A percentile compares a stretch with the other conserved stretches of the same genome.
Conservation (phyloP, 2,113 vertebrate genomes). For the Archilochus colubris region DNA sequence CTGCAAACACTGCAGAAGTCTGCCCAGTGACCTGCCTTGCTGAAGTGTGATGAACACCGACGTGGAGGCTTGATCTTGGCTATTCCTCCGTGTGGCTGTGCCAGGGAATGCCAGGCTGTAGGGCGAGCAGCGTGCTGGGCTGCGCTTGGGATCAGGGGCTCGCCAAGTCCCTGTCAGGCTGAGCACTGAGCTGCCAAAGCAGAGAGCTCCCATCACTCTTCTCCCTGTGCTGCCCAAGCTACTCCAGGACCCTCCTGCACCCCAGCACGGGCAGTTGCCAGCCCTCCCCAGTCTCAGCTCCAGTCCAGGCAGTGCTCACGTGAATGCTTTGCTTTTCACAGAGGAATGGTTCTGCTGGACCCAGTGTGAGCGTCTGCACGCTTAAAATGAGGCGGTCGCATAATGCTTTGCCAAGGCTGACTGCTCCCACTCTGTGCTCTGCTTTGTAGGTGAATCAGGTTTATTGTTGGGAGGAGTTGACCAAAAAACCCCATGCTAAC, state of each 20-base stretch:
- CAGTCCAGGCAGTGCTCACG: neutral
- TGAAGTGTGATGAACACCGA: too few species aligned
- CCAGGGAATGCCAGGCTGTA: accelerated
- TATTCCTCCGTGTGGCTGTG: neutral
- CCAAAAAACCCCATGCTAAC: neutral
- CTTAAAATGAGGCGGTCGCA: neutral
- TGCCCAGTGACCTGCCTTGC: accelerated
- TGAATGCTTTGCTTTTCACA: neutral
- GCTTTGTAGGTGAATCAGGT: neutral
- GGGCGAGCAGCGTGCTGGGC: neutral
- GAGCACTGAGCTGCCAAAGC: neutral
- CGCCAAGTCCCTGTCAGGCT: accelerated
- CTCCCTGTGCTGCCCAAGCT: neutral
- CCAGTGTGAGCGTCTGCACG: neutral
- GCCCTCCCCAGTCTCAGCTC: neutral
- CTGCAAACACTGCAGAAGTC: neutral
- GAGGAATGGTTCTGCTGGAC: neutral
- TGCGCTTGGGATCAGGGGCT: neutral
- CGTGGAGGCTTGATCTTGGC: accelerated
- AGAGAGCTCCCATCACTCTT: neutral
- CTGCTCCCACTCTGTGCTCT: accelerated
- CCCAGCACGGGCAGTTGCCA: accelerated
- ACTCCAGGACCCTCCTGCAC: neutral
- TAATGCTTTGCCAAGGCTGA: neutral
- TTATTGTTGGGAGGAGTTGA: neutral